Conservation (phyloP, 2,113 vertebrate species). For the Myotis brandtii region DNA sequence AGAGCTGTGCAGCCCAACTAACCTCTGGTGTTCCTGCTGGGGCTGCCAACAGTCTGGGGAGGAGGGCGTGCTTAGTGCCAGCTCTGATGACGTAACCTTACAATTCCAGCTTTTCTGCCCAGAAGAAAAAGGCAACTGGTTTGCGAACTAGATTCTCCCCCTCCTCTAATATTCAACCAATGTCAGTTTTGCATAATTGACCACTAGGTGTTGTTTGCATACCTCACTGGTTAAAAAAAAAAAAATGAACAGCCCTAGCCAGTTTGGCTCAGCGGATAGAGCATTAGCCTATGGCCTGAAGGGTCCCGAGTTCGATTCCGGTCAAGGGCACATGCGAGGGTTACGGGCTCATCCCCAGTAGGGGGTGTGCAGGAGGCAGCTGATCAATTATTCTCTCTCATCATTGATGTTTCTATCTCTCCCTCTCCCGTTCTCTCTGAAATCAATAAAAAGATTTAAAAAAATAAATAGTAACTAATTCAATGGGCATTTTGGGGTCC, state of each 20-base stretch:
- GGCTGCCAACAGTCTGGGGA: constrained; percentile 31
- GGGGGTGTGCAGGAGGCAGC: too few species aligned
- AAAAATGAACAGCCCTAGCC: too few species aligned
- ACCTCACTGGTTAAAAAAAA: neutral
- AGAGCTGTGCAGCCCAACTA: neutral
- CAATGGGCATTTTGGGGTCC: neutral
- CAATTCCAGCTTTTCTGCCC: constrained; percentile 36
- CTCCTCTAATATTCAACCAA: constrained; percentile 21
- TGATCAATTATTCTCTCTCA: too few species aligned
- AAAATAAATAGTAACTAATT: constrained; percentile 43
- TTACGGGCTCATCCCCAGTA: too few species aligned
- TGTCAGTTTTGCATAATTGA: constrained; percentile 27
- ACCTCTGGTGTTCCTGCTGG: constrained; percentile 9
- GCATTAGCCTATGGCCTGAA: too few species aligned
- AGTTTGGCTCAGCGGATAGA: too few species aligned
- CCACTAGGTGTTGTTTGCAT: neutral
- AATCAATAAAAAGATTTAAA: too few species aligned
- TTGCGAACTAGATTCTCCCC: neutral
- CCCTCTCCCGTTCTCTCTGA: too few species aligned
- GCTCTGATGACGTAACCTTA: constrained; percentile 44
- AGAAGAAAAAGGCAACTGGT: constrained; percentile 18
- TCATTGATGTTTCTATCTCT: too few species aligned
- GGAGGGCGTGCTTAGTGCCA: neutral
- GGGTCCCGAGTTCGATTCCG: too few species aligned
- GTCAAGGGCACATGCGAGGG: too few species aligned